Base-by-base conservation (phyloP, 2,888 invertebrate genomes). In the Rhamnusium bicolor region DNA sequence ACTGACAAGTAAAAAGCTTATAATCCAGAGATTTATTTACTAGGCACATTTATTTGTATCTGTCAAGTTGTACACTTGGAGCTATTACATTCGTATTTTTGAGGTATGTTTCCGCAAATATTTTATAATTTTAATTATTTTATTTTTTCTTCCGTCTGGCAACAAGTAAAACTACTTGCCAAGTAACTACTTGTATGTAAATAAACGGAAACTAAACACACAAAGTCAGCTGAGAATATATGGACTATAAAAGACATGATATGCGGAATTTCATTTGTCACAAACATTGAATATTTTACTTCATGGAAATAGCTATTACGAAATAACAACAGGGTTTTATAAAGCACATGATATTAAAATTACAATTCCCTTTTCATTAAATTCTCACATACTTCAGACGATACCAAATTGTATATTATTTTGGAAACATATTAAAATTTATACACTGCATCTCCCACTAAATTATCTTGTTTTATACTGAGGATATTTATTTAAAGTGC, bases 271-370 rank as follows among this genome's bases (percentile, higher is more conserved):
- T 56, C 27, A 56, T 8, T 56, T 56, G 24, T 27, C 54, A 56
- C 54, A 27, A 24, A 24, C 54, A 40, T 40, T 54, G 54, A 54
- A 10, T 54, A 21, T 53, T 56, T 56, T 56, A 56, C 27, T 56
- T 27, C 54, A 24, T 21, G 27, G 12, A 21, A 53, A 19, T 27
- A 27, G 54, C n/a, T 24, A 56, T 56, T 56, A 16, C 27, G 27
- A 56, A n/a, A 24, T 56, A 56, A 56, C 54, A 24, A 2, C 54
- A 27, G 27, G 54, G 14, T 14, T 24, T 56, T 56, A 56, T 14
- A 27, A 27, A 40, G n/a, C n/a, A 56, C 6, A 6, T 56, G 27
- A 56, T 14, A 27, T 56, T 56, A 56, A 27, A 56, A 24, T 14
- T 14, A 27, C 24, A 24, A 27, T 27, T 56, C n/a, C 8, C 7